A percentile compares a stretch with the other conserved stretches of the same genome.
Conservation (phyloP, 1,140 invertebrate genomes). For the Microplitis demolitor region DNA sequence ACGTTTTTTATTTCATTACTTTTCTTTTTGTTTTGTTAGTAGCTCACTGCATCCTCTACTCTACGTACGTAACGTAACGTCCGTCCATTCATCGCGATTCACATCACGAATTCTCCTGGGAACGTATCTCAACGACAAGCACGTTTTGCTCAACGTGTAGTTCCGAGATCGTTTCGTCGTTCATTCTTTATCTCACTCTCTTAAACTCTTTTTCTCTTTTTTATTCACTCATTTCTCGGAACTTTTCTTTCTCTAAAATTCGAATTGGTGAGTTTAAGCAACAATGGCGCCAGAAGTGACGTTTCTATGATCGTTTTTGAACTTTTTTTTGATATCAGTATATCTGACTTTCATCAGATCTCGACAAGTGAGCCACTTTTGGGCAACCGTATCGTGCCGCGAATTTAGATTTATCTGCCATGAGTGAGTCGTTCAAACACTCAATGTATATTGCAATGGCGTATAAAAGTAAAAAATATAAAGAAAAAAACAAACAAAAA, state of each 20-base stretch:
- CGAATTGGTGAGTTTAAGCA: neutral
- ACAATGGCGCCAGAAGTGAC: slow-evolving; percentile 4
- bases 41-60: neutral
- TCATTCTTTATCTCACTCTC: neutral
- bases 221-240: neutral
- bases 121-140: slow-evolving; percentile 25
- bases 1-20: slow-evolving; percentile 11
- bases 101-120: slow-evolving; percentile 23
- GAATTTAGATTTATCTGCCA: slow-evolving; percentile 14
- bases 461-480: neutral
- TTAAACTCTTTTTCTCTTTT: neutral
- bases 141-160: slow-evolving; percentile 22
- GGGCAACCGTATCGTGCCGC: slow-evolving; percentile 17
- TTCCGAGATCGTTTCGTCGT: slow-evolving; percentile 24
- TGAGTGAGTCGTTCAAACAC: neutral
- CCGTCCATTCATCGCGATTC: slow-evolving; percentile 20
- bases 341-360: neutral
- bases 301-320: neutral
- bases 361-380: neutral
- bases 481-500: neutral
- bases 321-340: neutral
- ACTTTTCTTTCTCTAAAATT: neutral
- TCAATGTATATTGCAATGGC: too few species aligned
- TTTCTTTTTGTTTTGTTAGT: slow-evolving; percentile 9
- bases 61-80: too few species aligned